phyloP scores from a whole-genome alignment of 2,888 invertebrate genomes.

The Drosophila trichaetosa region DNA sequence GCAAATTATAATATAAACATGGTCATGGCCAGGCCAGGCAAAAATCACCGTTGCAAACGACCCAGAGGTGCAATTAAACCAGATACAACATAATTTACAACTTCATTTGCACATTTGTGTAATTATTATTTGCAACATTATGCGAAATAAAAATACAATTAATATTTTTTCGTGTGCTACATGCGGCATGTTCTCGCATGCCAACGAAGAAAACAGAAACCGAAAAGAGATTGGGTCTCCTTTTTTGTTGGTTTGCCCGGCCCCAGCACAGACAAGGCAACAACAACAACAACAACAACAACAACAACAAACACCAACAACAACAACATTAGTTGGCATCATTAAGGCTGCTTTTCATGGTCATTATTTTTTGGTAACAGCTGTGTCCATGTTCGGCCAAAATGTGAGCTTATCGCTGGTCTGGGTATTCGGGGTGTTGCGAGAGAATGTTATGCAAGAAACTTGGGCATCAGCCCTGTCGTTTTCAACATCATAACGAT shows the following conservation, averaged over 20 bases:
- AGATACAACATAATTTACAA: conserved; percentile 80
- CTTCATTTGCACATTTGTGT: conserved; percentile 82
- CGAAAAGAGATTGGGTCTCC: conserved; percentile 11
- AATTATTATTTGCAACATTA: conserved; percentile 82
- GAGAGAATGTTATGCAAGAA: conserved; percentile 8
- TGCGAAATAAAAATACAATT: conserved; percentile 83
- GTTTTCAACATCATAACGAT: conserved; percentile 61
- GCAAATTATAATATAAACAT: conserved; percentile 20
- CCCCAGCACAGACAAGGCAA: conserved; percentile 20
- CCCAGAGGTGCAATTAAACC: conserved; percentile 74
- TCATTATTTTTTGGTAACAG: conserved; percentile 85
- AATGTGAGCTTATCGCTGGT: conserved; percentile 34
- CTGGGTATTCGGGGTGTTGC: background rate
- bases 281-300: conserved; percentile 30
- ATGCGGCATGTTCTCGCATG: conserved; percentile 33
- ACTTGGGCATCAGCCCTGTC: conserved; percentile 14
- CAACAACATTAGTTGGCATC: conserved; percentile 83
- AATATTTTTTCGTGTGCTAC: conserved; percentile 68
- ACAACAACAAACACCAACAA: conserved; percentile 7
- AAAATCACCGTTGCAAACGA: conserved; percentile 52
- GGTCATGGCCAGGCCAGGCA: background rate
- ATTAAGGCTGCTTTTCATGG: conserved; percentile 85
- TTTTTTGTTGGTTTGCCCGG: conserved; percentile 8
- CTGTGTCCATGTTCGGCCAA: conserved; percentile 77
- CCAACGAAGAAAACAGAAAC: conserved; percentile 13